These are phyloP conservation scores for Pterois miles DNA, from an alignment of 2,797 vertebrate genomes.

Conservation along the genomic window DNA sequence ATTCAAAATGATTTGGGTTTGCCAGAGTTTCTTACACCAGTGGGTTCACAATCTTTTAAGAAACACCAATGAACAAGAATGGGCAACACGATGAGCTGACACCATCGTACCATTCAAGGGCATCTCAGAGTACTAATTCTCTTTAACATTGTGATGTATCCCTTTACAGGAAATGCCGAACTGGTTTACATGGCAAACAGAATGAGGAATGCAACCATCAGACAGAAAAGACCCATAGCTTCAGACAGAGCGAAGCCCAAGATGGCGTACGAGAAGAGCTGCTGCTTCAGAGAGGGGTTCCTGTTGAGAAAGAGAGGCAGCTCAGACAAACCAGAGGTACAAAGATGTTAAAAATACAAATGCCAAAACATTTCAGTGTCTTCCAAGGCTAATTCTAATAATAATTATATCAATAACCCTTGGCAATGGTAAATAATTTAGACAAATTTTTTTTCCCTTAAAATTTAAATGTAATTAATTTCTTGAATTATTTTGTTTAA, in stretches of 20 bases:
- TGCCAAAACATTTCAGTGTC: background rate
- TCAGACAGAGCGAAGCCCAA: conserved; percentile 95
- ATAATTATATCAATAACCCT: background rate
- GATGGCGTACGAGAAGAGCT: conserved; percentile 96
- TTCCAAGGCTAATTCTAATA: background rate
- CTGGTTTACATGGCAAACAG: conserved; percentile 93
- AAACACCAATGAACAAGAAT: conserved; percentile 50
- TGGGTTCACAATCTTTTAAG: conserved; percentile 46
- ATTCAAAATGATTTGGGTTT: conserved; percentile 47
- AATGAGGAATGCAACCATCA: conserved; percentile 98
- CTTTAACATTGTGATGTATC: conserved; percentile 40
- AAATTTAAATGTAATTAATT: background rate
- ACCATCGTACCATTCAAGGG: conserved; percentile 24
- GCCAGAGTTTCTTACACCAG: conserved; percentile 49
- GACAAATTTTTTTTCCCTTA: background rate
- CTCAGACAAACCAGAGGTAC: background rate
- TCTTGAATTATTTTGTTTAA: background rate
- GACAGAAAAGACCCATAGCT: conserved; percentile 97
- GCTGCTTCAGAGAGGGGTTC: conserved; percentile 95
- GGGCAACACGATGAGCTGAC: conserved; percentile 18
- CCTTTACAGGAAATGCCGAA: conserved; percentile 20
- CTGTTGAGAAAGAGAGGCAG: conserved; percentile 73
- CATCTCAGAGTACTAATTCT: conserved; percentile 40
- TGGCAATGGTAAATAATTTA: background rate
- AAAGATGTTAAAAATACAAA: background rate